Base-by-base conservation (phyloP, 1,140 invertebrate species). In the Hylaeus volcanicus region DNA sequence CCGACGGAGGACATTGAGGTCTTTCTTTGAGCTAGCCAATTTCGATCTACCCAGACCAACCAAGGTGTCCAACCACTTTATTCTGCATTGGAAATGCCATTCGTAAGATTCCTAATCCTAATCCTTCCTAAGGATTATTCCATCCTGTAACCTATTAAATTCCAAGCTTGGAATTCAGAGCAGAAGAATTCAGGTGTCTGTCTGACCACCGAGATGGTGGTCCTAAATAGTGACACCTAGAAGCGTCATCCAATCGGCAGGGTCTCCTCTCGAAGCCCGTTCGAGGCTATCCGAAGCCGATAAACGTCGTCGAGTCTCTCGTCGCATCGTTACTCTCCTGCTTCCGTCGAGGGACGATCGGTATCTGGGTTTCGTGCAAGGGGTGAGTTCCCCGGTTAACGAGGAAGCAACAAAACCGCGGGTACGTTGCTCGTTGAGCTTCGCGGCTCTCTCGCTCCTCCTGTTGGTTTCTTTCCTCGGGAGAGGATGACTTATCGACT, bases 401-500 rank as follows among this genome's bases (percentile, higher is more conserved):
- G 65, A 80, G 82, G 71, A 84, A 72, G 83, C 58, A 85, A 82
- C 83, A 71, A 83, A 85, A 85, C 64, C 78, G 64, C 48, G 65
- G 66, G 70, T 48, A 65, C 58, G 78, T 75, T 72, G 72, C 78
- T 68, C 45, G 65, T 48, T 48, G 73, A 85, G 74, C 83, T 82
- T 85, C 68, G 58, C 51, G 84, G 9, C 45, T 26, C 68, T 14
- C 64, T 8, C 14, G 26, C 41, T 51, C 56, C n/a, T 51, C 8
- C 12, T 60, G 41, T 68, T 58, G 8, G 41, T 78, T 78, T 71
- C 75, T 78, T 63, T 45, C 37, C 56, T 56, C 45, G 80, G 26
- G 68, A 55, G 68, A 71, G 74, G 75, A 85, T 83, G 83, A 86
- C 80, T 86, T 85, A 86, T 87, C 77, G 84, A 83, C 65, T 71